phyloP scores from a whole-genome alignment of 2,113 vertebrate genomes.

The Calonectris borealis region DNA sequence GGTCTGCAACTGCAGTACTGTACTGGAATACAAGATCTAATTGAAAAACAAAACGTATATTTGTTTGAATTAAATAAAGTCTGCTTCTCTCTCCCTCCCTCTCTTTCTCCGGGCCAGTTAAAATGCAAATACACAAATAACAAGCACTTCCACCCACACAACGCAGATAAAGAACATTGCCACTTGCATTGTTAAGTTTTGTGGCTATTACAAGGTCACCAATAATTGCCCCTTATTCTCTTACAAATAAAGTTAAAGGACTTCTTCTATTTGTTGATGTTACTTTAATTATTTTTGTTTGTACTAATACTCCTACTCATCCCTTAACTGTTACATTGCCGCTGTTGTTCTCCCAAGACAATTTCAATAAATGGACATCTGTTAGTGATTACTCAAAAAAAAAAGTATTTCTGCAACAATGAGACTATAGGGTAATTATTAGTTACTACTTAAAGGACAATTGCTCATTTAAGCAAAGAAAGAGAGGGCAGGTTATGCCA shows the following conservation, averaged over 20 bases:
- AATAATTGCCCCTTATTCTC: not conserved
- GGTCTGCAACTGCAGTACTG: not conserved
- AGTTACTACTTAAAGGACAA: not conserved
- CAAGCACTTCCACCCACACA: not conserved
- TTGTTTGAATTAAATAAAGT: not conserved
- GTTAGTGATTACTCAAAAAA: not conserved
- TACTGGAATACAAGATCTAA: not conserved
- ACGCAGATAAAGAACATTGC: not conserved
- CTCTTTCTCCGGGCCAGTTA: not conserved
- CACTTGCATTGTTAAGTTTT: not conserved
- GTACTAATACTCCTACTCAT: not conserved
- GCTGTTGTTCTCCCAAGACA: not conserved
- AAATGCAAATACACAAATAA: constrained; percentile 4
- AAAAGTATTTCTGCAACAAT: not conserved
- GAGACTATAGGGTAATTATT: not conserved
- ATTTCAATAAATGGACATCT: not conserved
- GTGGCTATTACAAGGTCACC: not conserved
- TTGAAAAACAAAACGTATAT: constrained; percentile 1
- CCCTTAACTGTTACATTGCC: not conserved
- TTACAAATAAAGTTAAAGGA: not conserved
- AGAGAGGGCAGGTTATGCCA: not conserved
- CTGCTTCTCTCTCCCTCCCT: not conserved
- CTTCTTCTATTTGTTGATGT: not conserved
- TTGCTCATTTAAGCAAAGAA: not conserved
- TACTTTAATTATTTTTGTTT: not conserved